Base-by-base conservation (phyloP, 1,140 invertebrate species). In the Dreissena rostriformis region DNA sequence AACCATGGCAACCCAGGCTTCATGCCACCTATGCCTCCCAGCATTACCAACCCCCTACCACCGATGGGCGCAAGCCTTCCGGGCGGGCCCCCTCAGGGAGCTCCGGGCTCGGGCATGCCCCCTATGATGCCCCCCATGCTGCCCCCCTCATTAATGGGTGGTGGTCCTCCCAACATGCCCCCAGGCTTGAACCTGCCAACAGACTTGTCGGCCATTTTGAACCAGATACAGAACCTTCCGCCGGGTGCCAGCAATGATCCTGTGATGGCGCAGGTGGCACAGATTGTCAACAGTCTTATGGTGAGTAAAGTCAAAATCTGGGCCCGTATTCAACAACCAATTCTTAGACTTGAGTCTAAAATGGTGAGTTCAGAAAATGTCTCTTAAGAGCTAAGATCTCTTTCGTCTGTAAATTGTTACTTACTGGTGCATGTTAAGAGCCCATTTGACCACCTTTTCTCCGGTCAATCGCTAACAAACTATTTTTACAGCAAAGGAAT, bases 151-250 rank as follows among this genome's bases (percentile, higher is more conserved):
- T 57, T 7, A 12, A 29, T 0, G 15, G 61, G 10, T 14, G 61
- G 24, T 7, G 39, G 28, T 17, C 66, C 52, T 15, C 26, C 73
- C 29, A 63, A 53, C 2, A 26, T 67, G 77, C 84, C 65, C 57
- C 77, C 28, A 22, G 72, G 71, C 19, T 26, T 77, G 2, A 76
- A 86, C 66, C 73, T 92, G 29, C 89, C 91, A 0, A 88, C 90
- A 75, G 91, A 92, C 51, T 14, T 92, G 19, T 84, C 88, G 14
- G 88, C 84, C 74, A 82, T 92, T 24, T 68, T 92, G 19, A 79
- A 84, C 28, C 89, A 89, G 22, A 79, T 90, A 63, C 90, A 91
- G 75, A 86, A 87, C 19, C 49, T 73, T 39, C 73, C 85, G 26
- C 39, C 78, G 66, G 71, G 71, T 78, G 22, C 70, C 80, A 53